Conservation (phyloP, 2,888 invertebrate species). For the Tachina fera region DNA sequence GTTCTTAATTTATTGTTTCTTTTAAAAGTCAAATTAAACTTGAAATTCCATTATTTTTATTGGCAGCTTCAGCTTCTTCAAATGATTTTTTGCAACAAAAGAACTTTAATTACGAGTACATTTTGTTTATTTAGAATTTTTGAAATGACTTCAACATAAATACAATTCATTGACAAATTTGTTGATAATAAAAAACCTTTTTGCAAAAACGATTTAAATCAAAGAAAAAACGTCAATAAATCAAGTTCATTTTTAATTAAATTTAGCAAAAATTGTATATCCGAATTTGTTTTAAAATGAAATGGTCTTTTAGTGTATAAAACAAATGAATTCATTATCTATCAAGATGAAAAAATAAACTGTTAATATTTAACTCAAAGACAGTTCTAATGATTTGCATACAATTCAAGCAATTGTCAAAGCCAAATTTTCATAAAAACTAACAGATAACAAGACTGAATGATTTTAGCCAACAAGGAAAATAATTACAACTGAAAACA, state of each 20-base stretch:
- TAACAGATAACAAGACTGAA: constrained; percentile 22
- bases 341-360: not conserved
- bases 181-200: not conserved
- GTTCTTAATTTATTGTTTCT: constrained; percentile 26
- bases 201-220: not conserved
- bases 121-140: not conserved
- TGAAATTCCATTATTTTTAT: constrained; percentile 17
- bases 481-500: constrained; percentile 62
- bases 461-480: constrained; percentile 61
- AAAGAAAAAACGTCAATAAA: not conserved
- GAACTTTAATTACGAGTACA: constrained; percentile 3
- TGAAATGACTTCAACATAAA: constrained; percentile 16
- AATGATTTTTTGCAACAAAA: not conserved
- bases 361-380: constrained; percentile 20
- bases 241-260: no score
- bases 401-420: constrained; percentile 16
- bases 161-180: not conserved
- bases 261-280: no score
- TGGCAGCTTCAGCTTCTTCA: constrained; percentile 7
- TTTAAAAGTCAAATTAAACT: constrained; percentile 34
- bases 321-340: constrained; percentile 3
- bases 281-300: no score
- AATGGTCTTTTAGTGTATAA: not conserved
- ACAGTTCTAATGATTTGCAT: constrained; percentile 30
- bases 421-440: not conserved